Base-by-base conservation (phyloP, 2,888 invertebrate species). In the Epinotia demarniana region DNA sequence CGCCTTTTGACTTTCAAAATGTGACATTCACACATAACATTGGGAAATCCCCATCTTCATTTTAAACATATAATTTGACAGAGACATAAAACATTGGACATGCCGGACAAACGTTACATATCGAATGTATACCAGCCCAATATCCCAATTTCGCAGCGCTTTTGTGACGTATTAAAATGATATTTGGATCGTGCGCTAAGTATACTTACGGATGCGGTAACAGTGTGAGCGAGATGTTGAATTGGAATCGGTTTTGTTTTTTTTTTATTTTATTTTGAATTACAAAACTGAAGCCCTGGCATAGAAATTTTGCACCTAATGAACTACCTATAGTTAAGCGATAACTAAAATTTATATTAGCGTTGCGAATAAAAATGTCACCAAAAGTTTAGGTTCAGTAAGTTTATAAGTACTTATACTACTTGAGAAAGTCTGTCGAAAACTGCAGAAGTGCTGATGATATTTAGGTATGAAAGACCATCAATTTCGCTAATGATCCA, bases 401-500 rank as follows among this genome's bases (percentile, higher is more conserved):
- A 49, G 16, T 49, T 49, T 5, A 53, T 53, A 53, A 53, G 53
- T 53, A n/a, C 1, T 6, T 53, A 53, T 53, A 53, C 39, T 39
- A 39, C 16, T 53, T 53, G 53, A 53, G 53, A 53, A 57, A 11
- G 19, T 57, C 18, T 23, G 9, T 3, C 18, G 2, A 18, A 61
- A 39, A 39, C 18, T 11, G 8, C 16, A 27, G n/a, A 61, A 39
- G 13, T 60, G 13, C 8, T 61, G 18, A 61, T 23, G 33, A 58
- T 23, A 58, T 12, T 33, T 58, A 58, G 23, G 53, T 57, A 33
- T 27, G 46, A 70, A 68, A 19, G 57, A 9, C 16, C 19, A 55
- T 61, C 39, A 61, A 68, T 67, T 60, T 68, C 46, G n/a, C 64
- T 71, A 71, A 64, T 71, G 33, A 75, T 70, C 46, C 60, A 75